These are phyloP conservation scores for Erpobdella octoculata DNA, from an alignment of 2,888 invertebrate species.

Conservation along the genomic window DNA sequence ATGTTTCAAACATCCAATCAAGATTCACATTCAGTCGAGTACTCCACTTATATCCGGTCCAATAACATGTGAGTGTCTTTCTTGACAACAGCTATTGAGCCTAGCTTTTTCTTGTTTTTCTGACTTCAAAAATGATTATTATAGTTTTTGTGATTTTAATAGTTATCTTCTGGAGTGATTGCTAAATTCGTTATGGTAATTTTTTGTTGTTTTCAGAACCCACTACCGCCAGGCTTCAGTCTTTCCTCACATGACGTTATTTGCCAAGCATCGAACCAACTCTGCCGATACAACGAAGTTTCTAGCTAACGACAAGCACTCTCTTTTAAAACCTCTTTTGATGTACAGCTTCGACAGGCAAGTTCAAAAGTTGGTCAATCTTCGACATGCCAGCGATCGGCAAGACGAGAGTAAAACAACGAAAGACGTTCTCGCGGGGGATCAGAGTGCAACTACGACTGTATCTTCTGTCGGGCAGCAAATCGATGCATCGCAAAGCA, in stretches of 20 bases:
- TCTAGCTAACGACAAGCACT: too few species aligned
- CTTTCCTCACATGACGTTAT: too few species aligned
- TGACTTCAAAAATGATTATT: too few species aligned
- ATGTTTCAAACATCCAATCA: background rate
- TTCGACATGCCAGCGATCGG: background rate
- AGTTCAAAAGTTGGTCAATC: conserved; percentile 1
- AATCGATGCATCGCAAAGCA: background rate
- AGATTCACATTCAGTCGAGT: background rate
- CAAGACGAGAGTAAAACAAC: too few species aligned
- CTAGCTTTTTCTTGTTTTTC: too few species aligned
- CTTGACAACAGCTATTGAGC: too few species aligned
- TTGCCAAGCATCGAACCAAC: too few species aligned
- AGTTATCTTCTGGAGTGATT: background rate
- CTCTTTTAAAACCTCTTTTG: background rate
- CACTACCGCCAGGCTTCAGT: conserved; percentile 5
- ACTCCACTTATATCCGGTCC: conserved; percentile 13
- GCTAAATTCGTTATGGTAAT: too few species aligned
- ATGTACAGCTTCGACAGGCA: background rate
- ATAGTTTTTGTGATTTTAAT: background rate
- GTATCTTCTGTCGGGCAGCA: too few species aligned
- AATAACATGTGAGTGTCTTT: conserved; percentile 16
- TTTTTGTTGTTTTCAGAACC: background rate
- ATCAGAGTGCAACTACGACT: too few species aligned
- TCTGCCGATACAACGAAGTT: too few species aligned
- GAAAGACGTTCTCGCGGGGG: too few species aligned